Conservation (phyloP, 1,140 invertebrate species). For the Cyrtorhinus lividipennis region DNA sequence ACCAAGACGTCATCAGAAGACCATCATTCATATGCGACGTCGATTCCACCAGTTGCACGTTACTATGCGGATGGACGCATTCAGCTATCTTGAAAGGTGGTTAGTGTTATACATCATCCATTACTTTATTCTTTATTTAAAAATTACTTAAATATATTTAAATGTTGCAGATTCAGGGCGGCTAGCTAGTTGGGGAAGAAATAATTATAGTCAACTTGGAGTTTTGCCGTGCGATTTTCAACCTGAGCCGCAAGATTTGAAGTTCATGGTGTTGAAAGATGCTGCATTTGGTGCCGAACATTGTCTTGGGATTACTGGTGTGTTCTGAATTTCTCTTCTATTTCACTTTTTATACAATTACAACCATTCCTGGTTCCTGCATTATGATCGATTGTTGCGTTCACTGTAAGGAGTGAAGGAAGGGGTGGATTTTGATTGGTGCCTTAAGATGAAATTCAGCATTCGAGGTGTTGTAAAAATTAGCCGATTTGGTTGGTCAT, state of each 20-base stretch:
- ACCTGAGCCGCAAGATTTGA: slow-evolving; percentile 18
- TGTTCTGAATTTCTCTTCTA: too few species aligned
- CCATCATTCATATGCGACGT: not conserved
- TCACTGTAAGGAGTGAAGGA: too few species aligned
- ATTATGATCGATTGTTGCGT: too few species aligned
- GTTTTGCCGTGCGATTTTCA: slow-evolving; percentile 21
- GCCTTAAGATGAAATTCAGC: not conserved
- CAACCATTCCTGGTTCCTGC: too few species aligned
- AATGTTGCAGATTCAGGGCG: slow-evolving; percentile 37
- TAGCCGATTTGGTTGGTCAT: too few species aligned
- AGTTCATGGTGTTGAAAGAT: slow-evolving; percentile 31
- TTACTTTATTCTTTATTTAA: too few species aligned
- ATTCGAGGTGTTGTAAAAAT: too few species aligned
- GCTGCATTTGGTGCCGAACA: slow-evolving; percentile 64
- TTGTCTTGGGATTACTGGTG: slow-evolving; percentile 42
- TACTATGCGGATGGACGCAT: slow-evolving; percentile 60
- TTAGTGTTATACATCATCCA: too few species aligned
- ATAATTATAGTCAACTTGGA: slow-evolving; percentile 62
- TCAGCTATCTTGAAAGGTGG: slow-evolving; percentile 37
- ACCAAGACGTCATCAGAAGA: slow-evolving; percentile 28
- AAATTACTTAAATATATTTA: too few species aligned
- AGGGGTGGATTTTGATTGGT: too few species aligned
- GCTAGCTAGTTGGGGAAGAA: slow-evolving; percentile 59
- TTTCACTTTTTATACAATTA: too few species aligned
- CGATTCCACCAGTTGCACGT: not conserved